These are phyloP conservation scores for Frieseomelitta varia DNA, from an alignment of 1,140 invertebrate species.

Conservation along the genomic window DNA sequence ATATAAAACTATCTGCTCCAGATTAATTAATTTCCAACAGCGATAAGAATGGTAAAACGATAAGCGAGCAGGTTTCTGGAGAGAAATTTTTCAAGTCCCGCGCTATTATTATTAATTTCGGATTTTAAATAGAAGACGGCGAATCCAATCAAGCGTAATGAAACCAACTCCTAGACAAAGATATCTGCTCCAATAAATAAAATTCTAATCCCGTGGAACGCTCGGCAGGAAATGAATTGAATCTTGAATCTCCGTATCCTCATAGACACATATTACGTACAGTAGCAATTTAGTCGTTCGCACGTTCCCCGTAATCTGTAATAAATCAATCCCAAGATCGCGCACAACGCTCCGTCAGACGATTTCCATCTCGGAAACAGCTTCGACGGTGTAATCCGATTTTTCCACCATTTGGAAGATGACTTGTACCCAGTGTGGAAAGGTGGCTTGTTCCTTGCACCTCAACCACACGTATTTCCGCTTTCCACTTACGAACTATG, in stretches of 20 bases:
- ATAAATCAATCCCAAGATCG: neutral
- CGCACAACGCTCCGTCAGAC: neutral
- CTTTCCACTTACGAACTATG: neutral
- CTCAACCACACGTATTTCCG: neutral
- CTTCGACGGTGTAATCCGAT: neutral
- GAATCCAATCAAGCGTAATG: neutral
- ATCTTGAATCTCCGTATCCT: neutral
- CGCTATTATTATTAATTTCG: too few species aligned
- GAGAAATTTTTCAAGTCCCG: too few species aligned
- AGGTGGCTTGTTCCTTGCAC: neutral
- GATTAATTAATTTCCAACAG: neutral
- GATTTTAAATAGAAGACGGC: too few species aligned
- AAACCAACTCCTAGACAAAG: neutral
- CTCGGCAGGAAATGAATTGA: neutral
- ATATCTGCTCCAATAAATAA: neutral
- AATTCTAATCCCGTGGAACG: too few species aligned
- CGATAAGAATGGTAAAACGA: too few species aligned
- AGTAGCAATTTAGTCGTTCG: neutral
- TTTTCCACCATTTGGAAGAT: neutral
- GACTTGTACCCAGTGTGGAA: neutral
- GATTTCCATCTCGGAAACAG: neutral
- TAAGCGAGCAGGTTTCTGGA: too few species aligned
- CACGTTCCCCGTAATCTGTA: neutral
- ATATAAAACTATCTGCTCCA: neutral
- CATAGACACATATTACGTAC: neutral